phyloP scores from a whole-genome alignment of 2,797 vertebrate species.

The Eupleurogrammus muticus region DNA sequence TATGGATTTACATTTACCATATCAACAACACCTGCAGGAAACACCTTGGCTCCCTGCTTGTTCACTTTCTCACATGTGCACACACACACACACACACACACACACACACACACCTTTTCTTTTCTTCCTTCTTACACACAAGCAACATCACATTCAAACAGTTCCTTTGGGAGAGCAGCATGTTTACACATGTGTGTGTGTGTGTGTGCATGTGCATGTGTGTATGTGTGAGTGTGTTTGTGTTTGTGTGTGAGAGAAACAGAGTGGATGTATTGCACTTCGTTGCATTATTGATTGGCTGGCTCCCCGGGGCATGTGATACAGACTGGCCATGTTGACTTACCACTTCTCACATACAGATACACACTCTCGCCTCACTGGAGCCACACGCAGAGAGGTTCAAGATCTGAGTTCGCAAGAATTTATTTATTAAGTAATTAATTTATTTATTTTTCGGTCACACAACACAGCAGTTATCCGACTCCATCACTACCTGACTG shows the following conservation, averaged over 20 bases:
- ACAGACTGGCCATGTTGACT: constrained; percentile 68
- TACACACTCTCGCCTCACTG: constrained; percentile 3
- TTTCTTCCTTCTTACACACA: constrained; percentile 1
- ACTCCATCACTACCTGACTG: constrained; percentile 22
- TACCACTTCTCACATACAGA: constrained; percentile 43
- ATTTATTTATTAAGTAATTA: not conserved
- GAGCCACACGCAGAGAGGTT: constrained; percentile 10
- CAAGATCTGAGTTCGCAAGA: constrained; percentile 29
- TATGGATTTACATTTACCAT: constrained; percentile 55
- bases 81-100: not conserved
- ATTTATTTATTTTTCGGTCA: not conserved
- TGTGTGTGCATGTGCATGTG: constrained; percentile 15
- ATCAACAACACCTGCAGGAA: constrained; percentile 53
- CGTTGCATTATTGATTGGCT: constrained; percentile 74
- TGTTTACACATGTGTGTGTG: not conserved
- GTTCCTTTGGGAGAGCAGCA: not conserved
- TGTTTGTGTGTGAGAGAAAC: constrained; percentile 3
- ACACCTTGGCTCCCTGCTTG: constrained; percentile 11
- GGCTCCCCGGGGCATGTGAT: constrained; percentile 55
- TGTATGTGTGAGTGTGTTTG: constrained; percentile 2
- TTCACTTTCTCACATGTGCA: not conserved
- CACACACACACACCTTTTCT: constrained; percentile 5
- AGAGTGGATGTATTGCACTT: constrained; percentile 55
- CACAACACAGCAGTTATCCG: not conserved
- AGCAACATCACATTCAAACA: constrained; percentile 15